Evolutionary conservation across 2,113 vertebrate genomes (phyloP).

Genomic region (Paratilapia polleni): DNA sequence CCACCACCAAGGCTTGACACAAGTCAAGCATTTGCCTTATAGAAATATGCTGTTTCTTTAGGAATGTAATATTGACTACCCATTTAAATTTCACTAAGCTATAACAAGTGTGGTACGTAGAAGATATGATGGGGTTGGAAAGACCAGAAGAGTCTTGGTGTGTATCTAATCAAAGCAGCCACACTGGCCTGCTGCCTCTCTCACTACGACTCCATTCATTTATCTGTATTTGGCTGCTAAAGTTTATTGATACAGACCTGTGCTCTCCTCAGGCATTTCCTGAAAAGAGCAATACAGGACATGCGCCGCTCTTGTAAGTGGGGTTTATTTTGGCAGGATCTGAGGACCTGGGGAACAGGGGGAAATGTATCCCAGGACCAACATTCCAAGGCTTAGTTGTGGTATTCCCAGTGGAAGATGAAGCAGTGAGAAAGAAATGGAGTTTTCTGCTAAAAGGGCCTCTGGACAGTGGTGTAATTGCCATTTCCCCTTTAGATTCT

Average conservation of each 20-base stretch:
- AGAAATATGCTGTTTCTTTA: conserved; percentile 31
- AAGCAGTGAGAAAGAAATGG: conserved; percentile 55
- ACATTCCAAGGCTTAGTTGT: conserved; percentile 79
- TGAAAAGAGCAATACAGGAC: conserved; percentile 73
- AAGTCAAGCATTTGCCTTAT: conserved; percentile 14
- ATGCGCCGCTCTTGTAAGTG: conserved; percentile 75
- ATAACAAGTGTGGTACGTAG: neutral
- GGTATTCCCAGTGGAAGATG: conserved; percentile 72
- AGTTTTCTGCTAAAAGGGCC: conserved; percentile 59
- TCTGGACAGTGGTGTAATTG: conserved; percentile 60
- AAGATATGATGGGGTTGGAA: neutral
- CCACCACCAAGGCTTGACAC: conserved; percentile 1
- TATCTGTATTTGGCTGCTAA: conserved; percentile 61
- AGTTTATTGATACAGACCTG: conserved; percentile 77
- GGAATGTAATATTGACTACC: conserved; percentile 16
- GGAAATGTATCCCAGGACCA: conserved; percentile 52
- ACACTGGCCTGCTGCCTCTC: conserved; percentile 37
- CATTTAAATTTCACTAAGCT: conserved; percentile 20
- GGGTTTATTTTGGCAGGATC: conserved; percentile 80
- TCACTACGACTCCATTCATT: conserved; percentile 63
- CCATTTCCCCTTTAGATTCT: conserved; percentile 47
- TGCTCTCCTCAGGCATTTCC: conserved; percentile 80
- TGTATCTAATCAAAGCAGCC: conserved; percentile 40
- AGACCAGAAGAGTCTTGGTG: conserved; percentile 4
- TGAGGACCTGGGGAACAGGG: conserved; percentile 42